Base-by-base conservation (phyloP, 2,888 invertebrate species). In the Conus canariensis region DNA sequence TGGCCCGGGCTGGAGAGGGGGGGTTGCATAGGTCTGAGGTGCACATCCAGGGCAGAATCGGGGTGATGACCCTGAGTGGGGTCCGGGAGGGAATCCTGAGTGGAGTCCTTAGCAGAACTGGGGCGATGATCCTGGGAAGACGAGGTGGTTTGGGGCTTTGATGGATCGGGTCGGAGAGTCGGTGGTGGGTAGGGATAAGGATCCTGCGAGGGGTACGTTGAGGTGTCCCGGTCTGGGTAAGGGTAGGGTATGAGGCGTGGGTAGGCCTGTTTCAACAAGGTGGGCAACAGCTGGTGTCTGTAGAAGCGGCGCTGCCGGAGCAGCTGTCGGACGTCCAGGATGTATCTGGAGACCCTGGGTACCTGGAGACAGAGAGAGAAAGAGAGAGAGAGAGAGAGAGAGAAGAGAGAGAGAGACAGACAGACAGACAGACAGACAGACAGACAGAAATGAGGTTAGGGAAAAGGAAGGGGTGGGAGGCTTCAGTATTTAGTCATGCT, bases 251-350 rank as follows among this genome's bases (percentile, higher is more conserved):
- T n/a, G 87, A n/a, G 58, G 56, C 16, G 16, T 56, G 58, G 58
- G 87, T 87, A 87, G 22, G 87, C 58, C 56, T 87, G 87, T 22
- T 74, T 70, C 87, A 88, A 25, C 80, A 88, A 16, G 6, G 88
- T 74, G 22, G 88, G 88, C 16, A 88, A 58, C n/a, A 88, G 60
- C 77, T 77, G 70, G 12, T 88, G 60, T 10, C 59, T 22, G 60
- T 80, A 60, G 80, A 88, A 88, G 14, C 22, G 8, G 8, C 88
- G 77, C 14, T 80, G 80, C 30, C 12, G 45, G 25, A 88, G 10
- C n/a, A 77, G 30, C 12, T 45, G n/a, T 0, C 59, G n/a, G 77
- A 59, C 58, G 30, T 88, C 77, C 16, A 74, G 80, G 58, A 77
- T 74, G 77, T 25, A 70, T 25, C 25, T 25, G 30, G 77, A 77